Conservation (phyloP, 1,140 invertebrate species). For the Lasaia peninsularis region DNA sequence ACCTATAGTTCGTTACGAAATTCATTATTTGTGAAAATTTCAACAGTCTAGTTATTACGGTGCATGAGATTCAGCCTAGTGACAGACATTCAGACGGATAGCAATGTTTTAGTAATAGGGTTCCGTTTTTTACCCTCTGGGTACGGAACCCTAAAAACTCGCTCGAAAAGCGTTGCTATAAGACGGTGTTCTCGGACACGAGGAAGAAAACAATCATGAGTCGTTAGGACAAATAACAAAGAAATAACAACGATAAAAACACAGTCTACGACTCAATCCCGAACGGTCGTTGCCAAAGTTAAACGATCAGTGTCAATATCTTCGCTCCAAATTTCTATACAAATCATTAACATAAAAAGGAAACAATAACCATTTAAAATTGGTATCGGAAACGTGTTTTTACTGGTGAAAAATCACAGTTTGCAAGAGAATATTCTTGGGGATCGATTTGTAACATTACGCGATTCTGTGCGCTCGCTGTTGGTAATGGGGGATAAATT, state of each 20-base stretch:
- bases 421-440: conserved; percentile 36
- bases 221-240: conserved; percentile 55
- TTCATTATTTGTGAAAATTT: too few relatives aligned
- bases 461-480: conserved; percentile 8
- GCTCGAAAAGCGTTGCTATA: conserved; percentile 31
- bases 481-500: conserved; percentile 7
- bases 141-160: too few relatives aligned
- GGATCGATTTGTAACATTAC: conserved; percentile 4
- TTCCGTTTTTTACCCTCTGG: too few relatives aligned
- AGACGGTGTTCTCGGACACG: conserved; percentile 31
- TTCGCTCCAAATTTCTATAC: conserved; percentile 65
- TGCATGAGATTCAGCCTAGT: too few relatives aligned
- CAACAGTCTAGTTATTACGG: too few relatives aligned
- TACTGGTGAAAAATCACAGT: conserved; percentile 68
- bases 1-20: too few relatives aligned
- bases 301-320: conserved; percentile 58
- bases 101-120: too few relatives aligned
- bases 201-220: conserved; percentile 63
- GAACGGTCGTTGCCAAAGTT: conserved; percentile 52
- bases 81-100: too few relatives aligned
- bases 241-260: conserved; percentile 63
- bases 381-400: conserved; percentile 54
- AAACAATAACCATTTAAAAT: conserved; percentile 74
- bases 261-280: conserved; percentile 54
- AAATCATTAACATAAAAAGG: conserved; percentile 71